Evolutionary conservation across 2,888 invertebrate species (phyloP).

Genomic region (Drosophila birchii): DNA sequence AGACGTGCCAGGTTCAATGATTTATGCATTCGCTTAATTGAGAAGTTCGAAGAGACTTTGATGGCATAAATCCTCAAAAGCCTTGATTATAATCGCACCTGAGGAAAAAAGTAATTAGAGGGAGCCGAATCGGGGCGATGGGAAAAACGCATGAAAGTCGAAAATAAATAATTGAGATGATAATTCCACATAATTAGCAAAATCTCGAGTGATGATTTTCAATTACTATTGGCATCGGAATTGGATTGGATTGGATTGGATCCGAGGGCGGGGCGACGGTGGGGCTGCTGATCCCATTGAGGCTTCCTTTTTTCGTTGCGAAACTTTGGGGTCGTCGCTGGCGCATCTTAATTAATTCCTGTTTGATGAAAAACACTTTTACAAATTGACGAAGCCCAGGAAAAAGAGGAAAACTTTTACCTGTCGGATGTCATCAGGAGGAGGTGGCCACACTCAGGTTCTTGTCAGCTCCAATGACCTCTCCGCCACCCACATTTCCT

Average conservation of each 20-base stretch:
- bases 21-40: conserved; percentile 81
- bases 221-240: conserved; percentile 63
- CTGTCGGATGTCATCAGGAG: conserved; percentile 54
- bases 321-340: conserved; percentile 38
- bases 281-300: conserved; percentile 20
- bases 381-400: conserved; percentile 70
- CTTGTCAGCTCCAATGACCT: conserved; percentile 58
- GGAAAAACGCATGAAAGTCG: conserved; percentile 64
- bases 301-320: conserved; percentile 28
- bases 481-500: conserved; percentile 4
- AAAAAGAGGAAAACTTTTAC: conserved; percentile 73
- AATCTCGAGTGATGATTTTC: conserved; percentile 81
- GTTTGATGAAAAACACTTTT: conserved; percentile 83
- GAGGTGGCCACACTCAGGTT: conserved; percentile 16
- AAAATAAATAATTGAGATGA: conserved; percentile 80
- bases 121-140: conserved; percentile 39
- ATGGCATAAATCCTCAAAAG: conserved; percentile 74
- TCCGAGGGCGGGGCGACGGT: not conserved
- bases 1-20: conserved; percentile 73
- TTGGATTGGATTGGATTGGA: conserved; percentile 21
- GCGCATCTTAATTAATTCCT: conserved; percentile 84
- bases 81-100: conserved; percentile 80
- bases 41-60: conserved; percentile 80
- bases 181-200: conserved; percentile 80
- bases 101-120: conserved; percentile 75